phyloP scores from a whole-genome alignment of 1,140 invertebrate species.

The Medauroidea extradentata region DNA sequence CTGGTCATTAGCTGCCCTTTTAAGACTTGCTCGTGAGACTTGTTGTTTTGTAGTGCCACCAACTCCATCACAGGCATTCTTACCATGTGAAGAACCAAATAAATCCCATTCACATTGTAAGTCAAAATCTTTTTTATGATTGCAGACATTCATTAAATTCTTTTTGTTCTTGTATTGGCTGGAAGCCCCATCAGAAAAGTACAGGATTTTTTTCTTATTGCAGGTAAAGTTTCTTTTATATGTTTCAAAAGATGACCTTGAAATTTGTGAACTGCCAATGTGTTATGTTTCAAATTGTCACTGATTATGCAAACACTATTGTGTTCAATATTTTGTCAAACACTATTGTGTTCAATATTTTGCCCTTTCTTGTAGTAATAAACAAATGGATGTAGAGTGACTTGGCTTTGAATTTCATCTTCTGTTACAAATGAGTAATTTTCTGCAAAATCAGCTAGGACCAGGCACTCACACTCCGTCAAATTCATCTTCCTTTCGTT shows the following conservation, averaged over 20 bases:
- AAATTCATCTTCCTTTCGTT: constrained; percentile 12
- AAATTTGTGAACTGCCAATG: constrained; percentile 5
- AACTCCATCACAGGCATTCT: constrained; percentile 29
- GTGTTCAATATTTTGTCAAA: not conserved
- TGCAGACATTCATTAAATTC: constrained; percentile 31
- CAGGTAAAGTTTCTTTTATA: constrained; percentile 1
- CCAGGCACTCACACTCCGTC: not conserved
- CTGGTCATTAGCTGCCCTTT: not conserved
- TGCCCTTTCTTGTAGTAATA: constrained; percentile 14
- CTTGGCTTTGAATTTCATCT: constrained; percentile 20
- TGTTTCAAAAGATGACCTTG: not conserved
- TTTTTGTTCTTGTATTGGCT: constrained; percentile 36
- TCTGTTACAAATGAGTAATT: constrained; percentile 23
- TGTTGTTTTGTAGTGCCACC: constrained; percentile 23
- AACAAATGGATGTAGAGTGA: constrained; percentile 21
- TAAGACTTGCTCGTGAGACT: constrained; percentile 5
- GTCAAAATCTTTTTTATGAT: constrained; percentile 28
- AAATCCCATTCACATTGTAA: constrained; percentile 34
- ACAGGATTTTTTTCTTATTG: constrained; percentile 25
- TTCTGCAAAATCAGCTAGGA: constrained; percentile 23
- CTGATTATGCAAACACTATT: constrained; percentile 5
- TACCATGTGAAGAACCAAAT: constrained; percentile 34
- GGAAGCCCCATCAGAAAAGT: constrained; percentile 32
- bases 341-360: not conserved
- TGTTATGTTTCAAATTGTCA: constrained; percentile 14